Percentiles rank a stretch among this genome's conserved stretches.
These are phyloP conservation scores for Acyrthosiphon pisum DNA, from an alignment of 1,140 invertebrate genomes.

Conservation along the genomic window DNA sequence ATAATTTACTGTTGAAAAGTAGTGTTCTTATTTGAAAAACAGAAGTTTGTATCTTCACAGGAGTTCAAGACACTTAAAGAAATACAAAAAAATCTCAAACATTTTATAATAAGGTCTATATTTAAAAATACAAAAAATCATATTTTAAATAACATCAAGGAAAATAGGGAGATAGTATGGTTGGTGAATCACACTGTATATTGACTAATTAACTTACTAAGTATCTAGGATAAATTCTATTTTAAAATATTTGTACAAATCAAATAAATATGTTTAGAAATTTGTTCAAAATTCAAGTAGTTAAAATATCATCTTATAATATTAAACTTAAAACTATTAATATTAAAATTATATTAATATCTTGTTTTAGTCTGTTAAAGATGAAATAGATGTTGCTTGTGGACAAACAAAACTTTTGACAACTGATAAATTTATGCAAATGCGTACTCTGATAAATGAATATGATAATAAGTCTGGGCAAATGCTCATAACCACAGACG, in stretches of 20 bases:
- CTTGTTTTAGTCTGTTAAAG: conserved; percentile 29
- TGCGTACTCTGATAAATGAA: conserved; percentile 51
- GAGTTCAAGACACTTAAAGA: too few species aligned
- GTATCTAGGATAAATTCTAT: neutral
- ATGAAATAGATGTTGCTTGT: conserved; percentile 56
- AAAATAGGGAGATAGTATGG: too few species aligned
- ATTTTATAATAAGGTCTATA: too few species aligned
- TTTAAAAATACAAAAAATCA: too few species aligned
- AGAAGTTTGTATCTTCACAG: too few species aligned
- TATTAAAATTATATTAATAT: neutral
- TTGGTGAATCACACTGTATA: too few species aligned
- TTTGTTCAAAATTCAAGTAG: neutral
- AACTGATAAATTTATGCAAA: conserved; percentile 59
- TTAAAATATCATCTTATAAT: neutral
- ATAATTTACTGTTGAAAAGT: too few species aligned
- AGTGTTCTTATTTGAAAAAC: too few species aligned
- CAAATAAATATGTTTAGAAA: neutral
- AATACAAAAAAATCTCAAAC: too few species aligned
- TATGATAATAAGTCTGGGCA: conserved; percentile 55
- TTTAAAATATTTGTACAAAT: neutral
- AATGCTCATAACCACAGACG: conserved; percentile 26
- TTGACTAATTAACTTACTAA: neutral
- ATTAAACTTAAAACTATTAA: neutral
- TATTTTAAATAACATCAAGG: too few species aligned
- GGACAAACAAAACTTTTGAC: conserved; percentile 58